A percentile compares a stretch with the other conserved stretches of the same genome.
Conservation (phyloP, 2,113 vertebrate species). For the Mormyrus iriodes region DNA sequence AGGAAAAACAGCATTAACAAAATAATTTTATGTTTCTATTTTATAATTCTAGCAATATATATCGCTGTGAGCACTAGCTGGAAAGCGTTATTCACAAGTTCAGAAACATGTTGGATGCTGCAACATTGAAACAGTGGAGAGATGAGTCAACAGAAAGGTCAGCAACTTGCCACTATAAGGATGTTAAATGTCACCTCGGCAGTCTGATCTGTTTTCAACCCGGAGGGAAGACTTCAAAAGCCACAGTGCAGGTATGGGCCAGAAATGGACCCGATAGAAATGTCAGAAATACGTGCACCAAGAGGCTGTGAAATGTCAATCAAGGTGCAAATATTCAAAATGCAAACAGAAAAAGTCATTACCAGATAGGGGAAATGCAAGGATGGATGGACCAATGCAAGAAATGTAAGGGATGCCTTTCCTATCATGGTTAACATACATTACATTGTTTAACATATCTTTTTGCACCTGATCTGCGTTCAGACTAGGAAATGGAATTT, state of each 20-base stretch:
- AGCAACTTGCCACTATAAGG: conserved; percentile 45
- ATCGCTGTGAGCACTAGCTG: conserved; percentile 23
- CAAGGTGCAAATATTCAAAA: conserved; percentile 28
- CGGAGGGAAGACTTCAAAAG: conserved; percentile 37
- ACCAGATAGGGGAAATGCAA: not conserved
- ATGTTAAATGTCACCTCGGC: conserved; percentile 51
- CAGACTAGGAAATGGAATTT: not conserved
- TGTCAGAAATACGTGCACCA: conserved; percentile 43
- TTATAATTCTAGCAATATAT: conserved; percentile 26
- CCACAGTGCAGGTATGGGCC: conserved; percentile 28
- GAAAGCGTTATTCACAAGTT: conserved; percentile 38
- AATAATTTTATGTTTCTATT: not conserved
- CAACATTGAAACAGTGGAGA: conserved; percentile 34
- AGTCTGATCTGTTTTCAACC: conserved; percentile 47
- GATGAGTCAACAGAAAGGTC: conserved; percentile 46
- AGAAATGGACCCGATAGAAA: conserved; percentile 37
- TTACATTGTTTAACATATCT: not conserved
- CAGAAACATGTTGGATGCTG: conserved; percentile 22
- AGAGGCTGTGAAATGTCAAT: conserved; percentile 36
- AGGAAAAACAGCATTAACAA: not conserved
- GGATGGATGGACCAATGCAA: not conserved
- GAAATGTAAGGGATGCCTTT: not conserved
- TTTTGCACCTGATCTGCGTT: not conserved
- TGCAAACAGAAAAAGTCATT: not conserved
- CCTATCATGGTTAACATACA: not conserved